These are phyloP conservation scores for Orchesella flavescens DNA, from an alignment of 2,888 invertebrate species.

Conservation along the genomic window DNA sequence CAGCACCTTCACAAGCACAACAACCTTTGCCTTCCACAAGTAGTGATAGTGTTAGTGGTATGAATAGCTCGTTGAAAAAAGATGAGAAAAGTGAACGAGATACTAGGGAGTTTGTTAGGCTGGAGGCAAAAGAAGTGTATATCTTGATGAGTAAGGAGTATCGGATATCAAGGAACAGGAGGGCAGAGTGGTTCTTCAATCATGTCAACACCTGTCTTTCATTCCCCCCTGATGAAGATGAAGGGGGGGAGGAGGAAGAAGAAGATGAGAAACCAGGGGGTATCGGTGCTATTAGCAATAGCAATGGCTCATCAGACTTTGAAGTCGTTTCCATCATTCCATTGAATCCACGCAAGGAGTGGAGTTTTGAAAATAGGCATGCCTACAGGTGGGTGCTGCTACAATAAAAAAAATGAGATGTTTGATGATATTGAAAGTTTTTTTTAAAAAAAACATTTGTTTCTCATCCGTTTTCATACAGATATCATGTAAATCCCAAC, in stretches of 20 bases:
- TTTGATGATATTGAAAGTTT: neutral
- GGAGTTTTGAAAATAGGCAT: constrained; percentile 76
- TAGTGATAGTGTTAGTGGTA: no score
- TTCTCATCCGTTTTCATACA: constrained; percentile 58
- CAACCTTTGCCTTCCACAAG: no score
- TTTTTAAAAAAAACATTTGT: constrained; percentile 9
- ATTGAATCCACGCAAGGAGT: constrained; percentile 75
- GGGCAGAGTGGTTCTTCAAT: constrained; percentile 84
- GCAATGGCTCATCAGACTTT: constrained; percentile 75
- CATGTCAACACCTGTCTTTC: constrained; percentile 79
- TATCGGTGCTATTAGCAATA: neutral
- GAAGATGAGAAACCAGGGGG: neutral
- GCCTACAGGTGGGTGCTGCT: constrained; percentile 72
- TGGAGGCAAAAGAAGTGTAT: constrained; percentile 81
- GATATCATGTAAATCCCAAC: constrained; percentile 77
- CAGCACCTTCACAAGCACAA: neutral
- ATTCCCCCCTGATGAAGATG: constrained; percentile 74
- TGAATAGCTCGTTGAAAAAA: no score
- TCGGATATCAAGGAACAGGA: constrained; percentile 82
- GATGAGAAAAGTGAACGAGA: neutral
- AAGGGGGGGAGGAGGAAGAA: constrained; percentile 72
- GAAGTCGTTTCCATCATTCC: constrained; percentile 81
- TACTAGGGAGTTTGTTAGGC: neutral
- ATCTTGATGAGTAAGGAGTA: constrained; percentile 82
- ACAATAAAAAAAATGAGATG: neutral